Base-by-base conservation (phyloP, 2,113 vertebrate species). In the Lates calcarifer region DNA sequence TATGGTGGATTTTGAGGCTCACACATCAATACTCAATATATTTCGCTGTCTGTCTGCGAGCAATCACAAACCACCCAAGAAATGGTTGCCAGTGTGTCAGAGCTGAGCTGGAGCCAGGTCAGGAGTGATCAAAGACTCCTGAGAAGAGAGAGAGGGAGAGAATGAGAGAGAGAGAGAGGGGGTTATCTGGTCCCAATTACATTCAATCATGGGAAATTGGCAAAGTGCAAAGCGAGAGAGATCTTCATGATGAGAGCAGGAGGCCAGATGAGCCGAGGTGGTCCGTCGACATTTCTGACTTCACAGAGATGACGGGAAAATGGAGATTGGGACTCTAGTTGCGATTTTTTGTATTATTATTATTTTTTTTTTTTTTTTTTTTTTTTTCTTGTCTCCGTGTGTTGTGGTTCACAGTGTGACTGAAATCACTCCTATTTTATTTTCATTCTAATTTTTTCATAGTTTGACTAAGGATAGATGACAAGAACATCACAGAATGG, bases 171-270 rank as follows among this genome's bases (percentile, higher is more conserved):
- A 62, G 55, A 14, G 71, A 3, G 65, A 43, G 77, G 66, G 66
- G 43, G 75, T 82, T 94, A 93, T 95, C 93, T 94, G 93, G 88
- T 93, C 91, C 89, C 87, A 90, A 93, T 94, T 93, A 94, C 86
- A 74, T 85, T 92, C 87, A 93, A 91, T 93, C 89, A 92, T 90
- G 90, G 87, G 90, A 90, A 91, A 91, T 92, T 92, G 89, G 90
- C 91, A 87, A 91, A 90, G 87, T 91, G 88, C 85, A 90, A 86
- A 82, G 86, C 70, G 9, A 87, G 88, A 89, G 80, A 87, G 87
- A 91, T 90, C 85, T 86, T 84, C 73, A 74, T 79, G 79, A 91
- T 88, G 88, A 90, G 86, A 87, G 82, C 81, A 74, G 72, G 76
- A 72, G 81, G 73, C 90, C 92, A 92, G 87, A 93, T 92, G 90